A percentile compares a stretch with the other conserved stretches of the same genome.
These are phyloP conservation scores for Crotophaga sulcirostris DNA, from an alignment of 2,113 vertebrate species.

Conservation along the genomic window DNA sequence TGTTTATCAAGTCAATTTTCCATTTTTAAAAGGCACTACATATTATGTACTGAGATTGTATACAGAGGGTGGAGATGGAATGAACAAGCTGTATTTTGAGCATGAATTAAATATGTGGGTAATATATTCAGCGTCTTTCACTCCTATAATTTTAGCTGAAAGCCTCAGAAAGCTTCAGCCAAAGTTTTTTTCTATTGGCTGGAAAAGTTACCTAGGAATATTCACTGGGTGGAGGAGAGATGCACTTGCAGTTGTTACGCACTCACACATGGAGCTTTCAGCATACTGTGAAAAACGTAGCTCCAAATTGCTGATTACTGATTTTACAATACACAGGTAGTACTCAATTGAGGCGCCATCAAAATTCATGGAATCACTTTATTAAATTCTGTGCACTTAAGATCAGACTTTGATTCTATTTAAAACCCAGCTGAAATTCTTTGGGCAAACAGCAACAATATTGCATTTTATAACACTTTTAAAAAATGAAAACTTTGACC, in stretches of 20 bases:
- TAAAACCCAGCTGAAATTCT: background rate
- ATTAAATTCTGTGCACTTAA: background rate
- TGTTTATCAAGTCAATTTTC: slow-evolving; percentile 10
- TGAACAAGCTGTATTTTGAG: slow-evolving; percentile 4
- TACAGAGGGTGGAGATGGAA: background rate
- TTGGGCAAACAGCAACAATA: background rate
- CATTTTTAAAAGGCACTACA: background rate
- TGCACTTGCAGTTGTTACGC: background rate
- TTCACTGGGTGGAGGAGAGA: background rate
- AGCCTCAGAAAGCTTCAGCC: slow-evolving; percentile 2
- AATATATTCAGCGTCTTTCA: slow-evolving; percentile 52
- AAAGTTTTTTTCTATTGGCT: background rate
- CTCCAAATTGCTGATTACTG: background rate
- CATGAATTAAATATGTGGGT: background rate
- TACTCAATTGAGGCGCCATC: background rate
- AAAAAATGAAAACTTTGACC: background rate
- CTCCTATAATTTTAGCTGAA: slow-evolving; percentile 24
- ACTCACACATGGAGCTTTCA: background rate
- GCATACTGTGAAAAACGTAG: background rate
- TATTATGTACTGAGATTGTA: background rate
- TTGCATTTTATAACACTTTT: background rate
- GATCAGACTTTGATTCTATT: background rate
- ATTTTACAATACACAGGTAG: background rate
- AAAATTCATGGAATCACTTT: background rate
- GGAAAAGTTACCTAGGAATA: background rate